A percentile compares a stretch with the other conserved stretches of the same genome.
Evolutionary conservation across 2,113 vertebrate species (phyloP).

Genomic region (Pionites leucogaster): DNA sequence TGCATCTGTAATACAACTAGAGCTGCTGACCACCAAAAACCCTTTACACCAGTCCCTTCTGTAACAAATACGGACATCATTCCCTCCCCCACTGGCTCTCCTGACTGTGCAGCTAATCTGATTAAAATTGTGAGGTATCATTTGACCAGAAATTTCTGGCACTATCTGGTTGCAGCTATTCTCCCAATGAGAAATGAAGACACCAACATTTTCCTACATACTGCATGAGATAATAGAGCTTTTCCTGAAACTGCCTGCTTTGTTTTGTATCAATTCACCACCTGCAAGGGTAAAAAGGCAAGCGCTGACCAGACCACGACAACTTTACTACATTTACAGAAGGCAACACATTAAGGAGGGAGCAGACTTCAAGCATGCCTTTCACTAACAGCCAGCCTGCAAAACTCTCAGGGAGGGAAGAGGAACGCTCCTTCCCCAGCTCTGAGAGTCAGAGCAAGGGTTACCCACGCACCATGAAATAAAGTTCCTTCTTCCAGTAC

Average conservation of each 20-base stretch:
- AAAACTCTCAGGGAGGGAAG: not conserved
- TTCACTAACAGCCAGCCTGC: not conserved
- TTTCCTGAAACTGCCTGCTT: not conserved
- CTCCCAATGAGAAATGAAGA: not conserved
- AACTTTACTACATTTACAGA: not conserved
- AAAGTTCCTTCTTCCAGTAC: not conserved
- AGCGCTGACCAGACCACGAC: not conserved
- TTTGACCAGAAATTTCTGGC: conserved; percentile 7
- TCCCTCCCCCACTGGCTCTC: not conserved
- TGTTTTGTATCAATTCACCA: not conserved
- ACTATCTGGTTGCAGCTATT: not conserved
- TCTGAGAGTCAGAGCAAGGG: not conserved
- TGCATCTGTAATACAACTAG: not conserved
- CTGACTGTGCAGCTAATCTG: not conserved
- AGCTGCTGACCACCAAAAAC: not conserved
- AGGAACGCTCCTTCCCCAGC: not conserved
- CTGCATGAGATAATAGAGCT: not conserved
- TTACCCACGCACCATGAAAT: not conserved
- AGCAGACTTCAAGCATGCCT: not conserved
- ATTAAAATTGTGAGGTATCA: not conserved
- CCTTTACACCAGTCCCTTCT: not conserved
- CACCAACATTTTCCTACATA: not conserved
- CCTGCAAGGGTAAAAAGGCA: not conserved
- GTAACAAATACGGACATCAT: not conserved
- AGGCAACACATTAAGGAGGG: not conserved